These are phyloP conservation scores for Anas platyrhynchos DNA, from an alignment of 2,113 vertebrate genomes.

Conservation along the genomic window DNA sequence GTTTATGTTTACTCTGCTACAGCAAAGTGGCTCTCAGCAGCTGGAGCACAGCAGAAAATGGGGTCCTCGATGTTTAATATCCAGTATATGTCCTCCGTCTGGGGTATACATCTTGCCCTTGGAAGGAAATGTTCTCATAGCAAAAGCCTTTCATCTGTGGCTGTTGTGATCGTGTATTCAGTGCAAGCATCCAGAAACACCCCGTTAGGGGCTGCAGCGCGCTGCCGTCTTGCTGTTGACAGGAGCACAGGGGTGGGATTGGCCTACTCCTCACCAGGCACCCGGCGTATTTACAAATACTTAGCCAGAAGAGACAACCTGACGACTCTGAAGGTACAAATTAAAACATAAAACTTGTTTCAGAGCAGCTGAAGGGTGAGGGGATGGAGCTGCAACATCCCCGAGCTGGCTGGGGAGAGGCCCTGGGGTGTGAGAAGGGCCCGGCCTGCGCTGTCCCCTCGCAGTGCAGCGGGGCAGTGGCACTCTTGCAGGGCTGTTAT, in stretches of 20 bases:
- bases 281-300: neutral
- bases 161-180: neutral
- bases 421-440: neutral
- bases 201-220: accelerated
- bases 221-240: neutral
- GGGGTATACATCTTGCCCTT: neutral
- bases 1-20: neutral
- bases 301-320: neutral
- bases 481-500: neutral
- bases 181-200: neutral
- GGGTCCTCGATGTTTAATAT: neutral
- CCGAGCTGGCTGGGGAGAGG: neutral
- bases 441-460: accelerated
- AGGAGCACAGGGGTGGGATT: neutral
- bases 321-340: neutral
- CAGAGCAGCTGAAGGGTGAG: neutral
- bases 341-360: neutral
- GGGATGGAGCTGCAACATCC: neutral
- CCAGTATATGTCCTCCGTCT: neutral
- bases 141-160: neutral
- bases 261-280: neutral
- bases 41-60: neutral
- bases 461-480: accelerated
- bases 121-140: neutral
- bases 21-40: neutral